Conservation (phyloP, 2,888 invertebrate genomes). For the Parelbella ahira region DNA sequence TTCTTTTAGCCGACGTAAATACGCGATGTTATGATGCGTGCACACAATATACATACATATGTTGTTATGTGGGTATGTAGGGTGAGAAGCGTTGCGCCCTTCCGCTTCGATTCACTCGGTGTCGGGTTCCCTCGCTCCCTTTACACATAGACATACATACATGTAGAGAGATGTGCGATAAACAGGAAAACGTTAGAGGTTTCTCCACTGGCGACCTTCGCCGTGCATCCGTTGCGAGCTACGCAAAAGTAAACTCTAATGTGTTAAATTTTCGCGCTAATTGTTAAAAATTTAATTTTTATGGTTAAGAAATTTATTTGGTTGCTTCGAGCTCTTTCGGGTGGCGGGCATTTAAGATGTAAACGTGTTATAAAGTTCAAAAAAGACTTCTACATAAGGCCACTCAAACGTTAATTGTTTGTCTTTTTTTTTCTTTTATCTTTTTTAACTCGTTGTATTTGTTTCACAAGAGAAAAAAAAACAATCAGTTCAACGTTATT, state of each 20-base stretch:
- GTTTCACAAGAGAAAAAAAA: too few relatives aligned
- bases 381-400: too few relatives aligned
- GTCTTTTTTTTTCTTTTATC: too few relatives aligned
- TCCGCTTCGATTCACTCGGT: conserved; percentile 41
- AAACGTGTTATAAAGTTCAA: too few relatives aligned
- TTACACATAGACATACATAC: conserved; percentile 28
- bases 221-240: neutral
- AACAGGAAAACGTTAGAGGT: conserved; percentile 53
- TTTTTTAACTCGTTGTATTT: too few relatives aligned
- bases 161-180: conserved; percentile 41
- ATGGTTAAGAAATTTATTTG: too few relatives aligned
- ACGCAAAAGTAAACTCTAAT: conserved; percentile 2
- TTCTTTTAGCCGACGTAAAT: conserved; percentile 1
- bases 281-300: neutral
- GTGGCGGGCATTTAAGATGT: too few relatives aligned
- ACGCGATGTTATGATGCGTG: conserved; percentile 12
- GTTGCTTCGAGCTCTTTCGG: too few relatives aligned
- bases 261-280: neutral
- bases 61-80: conserved; percentile 30
- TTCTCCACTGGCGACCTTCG: conserved; percentile 30
- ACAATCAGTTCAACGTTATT: too few relatives aligned
- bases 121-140: conserved; percentile 41
- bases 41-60: too few relatives aligned
- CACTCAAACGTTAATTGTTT: too few relatives aligned
- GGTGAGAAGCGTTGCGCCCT: conserved; percentile 38